Conservation (phyloP, 2,888 invertebrate species). For the Ectobius pallidus region DNA sequence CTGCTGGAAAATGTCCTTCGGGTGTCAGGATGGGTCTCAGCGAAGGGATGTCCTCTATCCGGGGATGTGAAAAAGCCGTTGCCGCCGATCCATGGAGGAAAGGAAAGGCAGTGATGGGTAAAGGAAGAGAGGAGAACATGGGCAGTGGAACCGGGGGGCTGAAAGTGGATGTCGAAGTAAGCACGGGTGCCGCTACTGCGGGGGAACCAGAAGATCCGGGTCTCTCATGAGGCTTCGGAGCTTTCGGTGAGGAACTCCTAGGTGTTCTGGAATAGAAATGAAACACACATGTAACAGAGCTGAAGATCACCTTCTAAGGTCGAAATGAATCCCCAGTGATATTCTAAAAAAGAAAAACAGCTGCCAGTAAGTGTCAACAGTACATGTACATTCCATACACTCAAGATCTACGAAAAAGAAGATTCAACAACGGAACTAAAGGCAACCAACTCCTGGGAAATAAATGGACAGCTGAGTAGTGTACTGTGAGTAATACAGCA, state of each 20-base stretch:
- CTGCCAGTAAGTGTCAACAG: no score
- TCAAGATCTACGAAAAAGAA: no score
- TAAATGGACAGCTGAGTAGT: no score
- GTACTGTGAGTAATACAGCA: no score
- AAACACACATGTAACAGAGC: no score
- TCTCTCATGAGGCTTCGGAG: background rate
- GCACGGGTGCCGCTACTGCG: background rate
- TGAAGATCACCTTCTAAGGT: no score
- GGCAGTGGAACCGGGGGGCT: conserved; percentile 22
- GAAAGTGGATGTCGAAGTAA: background rate
- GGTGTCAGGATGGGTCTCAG: conserved; percentile 48
- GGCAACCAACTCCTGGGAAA: no score
- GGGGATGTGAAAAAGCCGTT: background rate
- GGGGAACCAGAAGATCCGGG: background rate
- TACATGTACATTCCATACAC: no score
- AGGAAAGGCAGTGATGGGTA: conserved; percentile 24
- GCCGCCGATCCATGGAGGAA: conserved; percentile 11
- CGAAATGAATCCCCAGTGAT: no score
- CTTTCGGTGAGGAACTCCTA: background rate
- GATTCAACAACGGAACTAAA: no score
- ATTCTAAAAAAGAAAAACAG: no score
- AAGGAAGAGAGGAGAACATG: background rate
- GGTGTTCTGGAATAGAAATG: background rate
- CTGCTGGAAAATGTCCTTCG: conserved; percentile 65
- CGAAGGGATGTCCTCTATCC: background rate